Evolutionary conservation across 2,113 vertebrate genomes (phyloP), one percentile per base, ranked within the genome.

Genomic region (Cyanocitta stelleri): DNA sequence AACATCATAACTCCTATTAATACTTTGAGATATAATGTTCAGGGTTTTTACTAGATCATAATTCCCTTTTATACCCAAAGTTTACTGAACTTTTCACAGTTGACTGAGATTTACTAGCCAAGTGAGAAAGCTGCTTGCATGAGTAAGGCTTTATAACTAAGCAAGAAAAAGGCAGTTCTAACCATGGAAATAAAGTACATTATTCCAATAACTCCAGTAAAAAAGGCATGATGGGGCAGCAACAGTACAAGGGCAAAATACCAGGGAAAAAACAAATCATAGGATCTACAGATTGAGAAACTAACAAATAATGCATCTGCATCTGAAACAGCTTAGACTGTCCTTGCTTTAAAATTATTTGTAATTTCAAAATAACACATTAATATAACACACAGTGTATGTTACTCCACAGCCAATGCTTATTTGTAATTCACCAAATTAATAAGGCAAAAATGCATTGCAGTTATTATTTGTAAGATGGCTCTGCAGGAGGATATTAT

Each of bases 1-100:
- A 96, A 87, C 66, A 95, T n/a, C 51, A 5, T 75, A 94, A 93
- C 58, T 92, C 93, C 81, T 95, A 67, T 52, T 95, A 86, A 46
- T 51, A 48, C 58, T 92, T 92, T 5, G 85, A 95, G 46, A 82
- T 82, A 75, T n/a, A 93, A 61, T 71, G n/a, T 67, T 96, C 82
- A 72, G 69, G 76, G 61, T 18, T 90, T 88, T 92, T 86, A 84
- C 59, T 76, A 58, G 54, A 83, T 79, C 89, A 55, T 63, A 56
- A 30, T 87, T 52, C 24, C 33, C 49, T 87, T 61, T 33, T 59
- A 82, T 17, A 72, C 11, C 33, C 32, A 77, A 62, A 83, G 39
- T 33, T 48, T 85, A 63, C 55, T 81, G 66, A 81, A 46, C 44
- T 59, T 87, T 78, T 68, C 68, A 85, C 61, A 75, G 73, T 8